Evolutionary conservation across 2,888 invertebrate species (phyloP), one percentile per base, ranked within the genome.

Genomic region (Hirudinaria manillensis): DNA sequence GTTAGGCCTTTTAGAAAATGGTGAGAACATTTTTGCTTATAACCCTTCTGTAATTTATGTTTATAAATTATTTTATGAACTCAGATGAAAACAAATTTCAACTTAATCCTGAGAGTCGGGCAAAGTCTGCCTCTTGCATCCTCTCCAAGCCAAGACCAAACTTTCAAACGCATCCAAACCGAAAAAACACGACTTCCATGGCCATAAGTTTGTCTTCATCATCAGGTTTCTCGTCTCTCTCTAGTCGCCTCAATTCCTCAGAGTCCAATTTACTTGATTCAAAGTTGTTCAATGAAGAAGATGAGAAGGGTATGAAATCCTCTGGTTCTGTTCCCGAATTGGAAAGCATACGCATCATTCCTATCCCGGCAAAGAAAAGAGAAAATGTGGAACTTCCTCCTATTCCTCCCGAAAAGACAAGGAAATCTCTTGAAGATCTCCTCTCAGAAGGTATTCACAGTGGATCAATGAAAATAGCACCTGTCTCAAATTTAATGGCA

Each of bases 1-100:
- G 67, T 95, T 77, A 19, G 77, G 77, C 38, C 72, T 77, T 10
- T 32, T 75, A 4, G 75, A 77, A 68, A 77, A 77, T 55, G 77
- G 77, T 77, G 3, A 45, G 45, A 45, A 45, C 45, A 45, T 45
- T 45, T 16, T 45, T 45, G 21, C 16, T 68, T 66, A 29, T 72
- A 45, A 24, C 6, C 45, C 1, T 45, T 3, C 16, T 45, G 4
- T 34, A 29, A 34, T 34, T 68, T 32, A n/a, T 36, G n/a, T 19
- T 36, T 10, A n/a, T 36, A 16, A 34, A 1, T 34, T 34, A 68
- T 68, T 7, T 68, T 34, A 34, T 34, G 16, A 45, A 3, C 36
- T 29, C 36, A 68, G 68, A 68, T 68, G 68, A 68, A 36, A 68
- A 21, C 68, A 68, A 68, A 34, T 34, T 68, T 4, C 3, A 68